Evolutionary conservation across 2,113 vertebrate species (phyloP).

Genomic region (Anoura caudifer): DNA sequence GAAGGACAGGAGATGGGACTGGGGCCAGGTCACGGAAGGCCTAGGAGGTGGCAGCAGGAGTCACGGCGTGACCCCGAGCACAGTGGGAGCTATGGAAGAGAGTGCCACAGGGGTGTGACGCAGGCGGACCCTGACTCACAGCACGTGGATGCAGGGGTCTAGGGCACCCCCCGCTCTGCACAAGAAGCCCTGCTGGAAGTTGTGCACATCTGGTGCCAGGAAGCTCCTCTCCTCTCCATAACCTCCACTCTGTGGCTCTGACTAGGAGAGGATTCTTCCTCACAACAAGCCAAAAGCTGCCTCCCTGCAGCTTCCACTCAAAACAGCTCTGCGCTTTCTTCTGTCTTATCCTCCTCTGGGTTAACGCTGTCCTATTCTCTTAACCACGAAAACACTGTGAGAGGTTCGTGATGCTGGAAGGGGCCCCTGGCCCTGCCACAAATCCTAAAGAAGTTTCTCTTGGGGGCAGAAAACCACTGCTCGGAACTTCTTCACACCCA

Average conservation of each 20-base stretch:
- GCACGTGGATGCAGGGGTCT: neutral
- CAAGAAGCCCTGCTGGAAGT: neutral
- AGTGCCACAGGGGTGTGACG: rapidly evolving
- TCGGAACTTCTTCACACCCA: rapidly evolving
- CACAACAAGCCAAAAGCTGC: neutral
- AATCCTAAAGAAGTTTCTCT: neutral
- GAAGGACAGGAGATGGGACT: neutral
- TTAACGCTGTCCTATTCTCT: neutral
- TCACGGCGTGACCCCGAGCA: neutral
- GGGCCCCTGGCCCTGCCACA: neutral
- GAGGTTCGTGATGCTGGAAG: neutral
- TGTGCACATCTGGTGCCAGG: neutral
- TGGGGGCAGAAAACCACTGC: neutral
- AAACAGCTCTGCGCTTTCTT: neutral
- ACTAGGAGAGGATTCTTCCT: neutral
- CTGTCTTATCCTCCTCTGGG: neutral
- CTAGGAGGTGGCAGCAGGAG: neutral
- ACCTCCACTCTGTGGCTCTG: neutral
- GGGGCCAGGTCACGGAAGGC: neutral
- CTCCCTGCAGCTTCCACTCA: neutral
- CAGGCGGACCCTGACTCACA: neutral
- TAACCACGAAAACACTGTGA: neutral
- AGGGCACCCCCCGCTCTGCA: rapidly evolving
- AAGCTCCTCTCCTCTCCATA: neutral
- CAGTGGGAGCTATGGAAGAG: neutral